Base-by-base conservation (phyloP, 2,888 invertebrate genomes). In the Eudemis profundana region DNA sequence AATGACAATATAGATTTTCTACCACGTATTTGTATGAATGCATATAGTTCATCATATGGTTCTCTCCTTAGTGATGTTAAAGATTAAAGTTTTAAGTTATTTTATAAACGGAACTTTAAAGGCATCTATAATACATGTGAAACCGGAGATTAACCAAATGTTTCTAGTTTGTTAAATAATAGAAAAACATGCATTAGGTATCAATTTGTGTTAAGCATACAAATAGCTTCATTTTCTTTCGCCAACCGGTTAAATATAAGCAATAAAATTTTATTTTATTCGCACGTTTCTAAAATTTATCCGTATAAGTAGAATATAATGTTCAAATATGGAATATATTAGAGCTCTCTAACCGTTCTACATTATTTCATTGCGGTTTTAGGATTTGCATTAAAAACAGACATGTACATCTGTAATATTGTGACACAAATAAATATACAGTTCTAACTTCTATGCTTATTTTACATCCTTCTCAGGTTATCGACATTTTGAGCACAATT, bases 31-130 rank as follows among this genome's bases (percentile, higher is more conserved):
- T n/a, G n/a, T n/a, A n/a, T n/a, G n/a, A n/a, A n/a, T n/a, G n/a
- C n/a, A n/a, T n/a, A n/a, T n/a, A n/a, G n/a, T n/a, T n/a, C n/a
- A n/a, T n/a, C n/a, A n/a, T n/a, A n/a, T n/a, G n/a, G n/a, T n/a
- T n/a, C n/a, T n/a, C n/a, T n/a, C n/a, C n/a, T n/a, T n/a, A 70
- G 75, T 73, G 66, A 42, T 61, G 53, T 50, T 63, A 60, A 50
- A 62, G 49, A 56, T 47, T 33, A 64, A 33, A 33, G 8, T 8
- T 8, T 33, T 8, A 23, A 23, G 23, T 23, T 3, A 23, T 23
- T 23, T 33, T 33, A 8, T 33, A 5, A 10, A 27, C 7, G 23
- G 8, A 47, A 47, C n/a, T 23, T 8, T 7, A 27, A 23, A 3
- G 14, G 7, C 10, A 15, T 12, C 19, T 19, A 4, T 12, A 19